Evolutionary conservation across 2,888 invertebrate genomes (phyloP), one percentile per base, ranked within the genome.

Genomic region (Ormyrus rosae): DNA sequence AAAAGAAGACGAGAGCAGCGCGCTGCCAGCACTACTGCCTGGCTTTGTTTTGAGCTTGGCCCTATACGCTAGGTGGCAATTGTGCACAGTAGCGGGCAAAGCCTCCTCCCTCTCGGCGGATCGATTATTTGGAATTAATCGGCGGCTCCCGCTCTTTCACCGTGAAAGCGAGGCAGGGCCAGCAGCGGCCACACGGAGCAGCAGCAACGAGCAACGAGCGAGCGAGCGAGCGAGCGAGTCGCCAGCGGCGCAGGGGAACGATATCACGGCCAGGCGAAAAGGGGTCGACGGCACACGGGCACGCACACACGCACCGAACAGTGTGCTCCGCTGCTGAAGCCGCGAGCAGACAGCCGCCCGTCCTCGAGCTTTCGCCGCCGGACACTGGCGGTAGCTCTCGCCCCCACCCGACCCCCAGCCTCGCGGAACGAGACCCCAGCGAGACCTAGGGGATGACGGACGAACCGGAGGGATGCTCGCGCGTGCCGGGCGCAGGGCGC

Each of bases 111-210:
- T 56, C 65, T 63, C 34, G 9, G 10, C 48, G 71, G 72, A 78
- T 78, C 78, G 78, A 78, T 78, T 78, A 72, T 78, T 78, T 55
- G 50, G 72, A 78, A 78, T 78, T 78, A 72, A 78, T 79, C 69
- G 63, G 34, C 65, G 74, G 73, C 67, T 48, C 69, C 19, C 55
- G 48, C 69, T 68, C 63, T 50, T 53, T 60, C 45, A 13, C 55
- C 34, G 7, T 34, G 19, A 19, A 7, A 34, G 60, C 6, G 60
- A 19, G 19, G 1, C 7, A 8, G 60, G 11, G 19, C 6, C 5
- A 2, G 34, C 19, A 60, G 19, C 19, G 7, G 13, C 0, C 13
- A 11, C 13, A 19, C 34, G 19, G 9, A 6, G n/a, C n/a, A n/a
- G 11, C n/a, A 5, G 11, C 56, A n/a, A 1, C 56, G 1, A 11